Evolutionary conservation across 1,140 invertebrate species (phyloP), one percentile per base, ranked within the genome.

Genomic region (Zaprionus camerounensis): DNA sequence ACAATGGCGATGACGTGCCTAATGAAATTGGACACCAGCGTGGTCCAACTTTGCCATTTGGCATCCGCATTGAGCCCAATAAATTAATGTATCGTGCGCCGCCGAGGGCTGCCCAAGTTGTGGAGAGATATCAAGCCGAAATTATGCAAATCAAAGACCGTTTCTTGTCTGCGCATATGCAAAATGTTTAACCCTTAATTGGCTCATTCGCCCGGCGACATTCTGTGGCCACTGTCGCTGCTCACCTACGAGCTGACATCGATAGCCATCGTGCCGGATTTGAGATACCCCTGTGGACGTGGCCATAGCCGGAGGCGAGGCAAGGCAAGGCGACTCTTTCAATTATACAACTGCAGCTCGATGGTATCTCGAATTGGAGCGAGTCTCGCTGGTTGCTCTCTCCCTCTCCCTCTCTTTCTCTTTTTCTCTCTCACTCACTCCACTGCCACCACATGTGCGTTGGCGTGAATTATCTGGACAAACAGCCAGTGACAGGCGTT

Each of bases 1-100:
- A 64, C 41, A 51, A 77, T 78, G 84, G 85, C 74, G 73, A 63
- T 73, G 73, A 74, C 55, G 77, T 77, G 71, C 59, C 88, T 91
- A 91, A 91, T 91, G 88, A 91, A 91, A 91, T 91, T 91, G 88
- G 88, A 91, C 88, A 91, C 88, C 88, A 82, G 44, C 76, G 72
- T 79, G 64, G 80, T 67, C 66, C 72, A 38, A 51, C 15, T 46
- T 66, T 24, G 28, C 36, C 49, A 62, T 64, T 28, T 55, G 63
- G n/a, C 41, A 46, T 46, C n/a, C 41, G 41, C 41, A 46, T 44
- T 56, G 58, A 63, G 76, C 71, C 36, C 71, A 66, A 71, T 67
- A 70, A 79, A 76, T 76, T 74, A 80, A 81, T 78, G 78, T 68
- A 62, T 77, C 62, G 68, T 76, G 69, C 78, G 55, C 69, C 55